Evolutionary conservation across 2,888 invertebrate genomes (phyloP).

Genomic region (Spialia ferax): DNA sequence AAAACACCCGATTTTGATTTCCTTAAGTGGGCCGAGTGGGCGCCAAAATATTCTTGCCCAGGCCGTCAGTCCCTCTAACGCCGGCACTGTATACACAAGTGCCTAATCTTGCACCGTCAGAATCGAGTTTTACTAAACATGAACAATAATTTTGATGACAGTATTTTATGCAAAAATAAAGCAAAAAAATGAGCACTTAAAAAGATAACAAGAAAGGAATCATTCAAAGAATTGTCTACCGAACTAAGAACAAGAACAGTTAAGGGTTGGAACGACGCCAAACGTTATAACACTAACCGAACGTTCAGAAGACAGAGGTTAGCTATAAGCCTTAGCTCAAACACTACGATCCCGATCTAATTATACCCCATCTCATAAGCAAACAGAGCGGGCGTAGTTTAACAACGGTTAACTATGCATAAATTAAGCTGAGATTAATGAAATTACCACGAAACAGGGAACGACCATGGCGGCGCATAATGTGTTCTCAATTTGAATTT

Average conservation of each 20-base stretch:
- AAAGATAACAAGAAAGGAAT: not conserved
- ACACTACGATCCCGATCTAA: conserved; percentile 41
- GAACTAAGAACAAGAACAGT: conserved; percentile 16
- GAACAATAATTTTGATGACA: too few relatives aligned
- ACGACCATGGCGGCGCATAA: conserved; percentile 54
- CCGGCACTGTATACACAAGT: too few relatives aligned
- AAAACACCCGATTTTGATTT: too few relatives aligned
- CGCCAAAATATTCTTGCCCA: too few relatives aligned
- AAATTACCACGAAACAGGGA: conserved; percentile 57
- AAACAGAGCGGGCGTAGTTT: conserved; percentile 50
- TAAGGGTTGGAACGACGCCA: conserved; percentile 23
- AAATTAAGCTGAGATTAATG: conserved; percentile 65
- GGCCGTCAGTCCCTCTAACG: too few relatives aligned
- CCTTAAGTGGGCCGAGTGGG: too few relatives aligned
- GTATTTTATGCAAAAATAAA: not conserved
- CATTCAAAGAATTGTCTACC: conserved; percentile 10
- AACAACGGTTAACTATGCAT: conserved; percentile 60
- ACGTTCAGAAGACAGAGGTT: conserved; percentile 15
- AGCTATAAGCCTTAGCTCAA: conserved; percentile 41
- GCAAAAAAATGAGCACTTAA: not conserved
- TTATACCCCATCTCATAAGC: conserved; percentile 46
- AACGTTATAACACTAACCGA: conserved; percentile 4
- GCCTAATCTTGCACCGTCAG: too few relatives aligned
- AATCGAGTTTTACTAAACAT: too few relatives aligned
- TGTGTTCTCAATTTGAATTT: conserved; percentile 45